Conservation (phyloP, 2,113 vertebrate genomes). For the Ictidomys tridecemlineatus region DNA sequence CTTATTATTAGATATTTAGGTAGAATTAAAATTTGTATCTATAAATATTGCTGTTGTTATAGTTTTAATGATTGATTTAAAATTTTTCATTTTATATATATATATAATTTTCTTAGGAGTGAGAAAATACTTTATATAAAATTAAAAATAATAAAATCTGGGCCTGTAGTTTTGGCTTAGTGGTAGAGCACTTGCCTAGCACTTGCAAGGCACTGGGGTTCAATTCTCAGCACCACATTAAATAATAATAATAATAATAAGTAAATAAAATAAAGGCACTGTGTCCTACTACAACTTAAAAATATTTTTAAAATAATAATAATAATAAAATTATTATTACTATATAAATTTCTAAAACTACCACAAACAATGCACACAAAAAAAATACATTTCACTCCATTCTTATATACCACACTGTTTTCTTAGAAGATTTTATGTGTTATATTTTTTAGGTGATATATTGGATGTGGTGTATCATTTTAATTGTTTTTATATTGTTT, state of each 20-base stretch:
- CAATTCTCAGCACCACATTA: too few species aligned
- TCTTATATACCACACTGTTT: neutral
- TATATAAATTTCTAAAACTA: neutral
- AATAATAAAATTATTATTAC: neutral
- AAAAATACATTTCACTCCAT: neutral
- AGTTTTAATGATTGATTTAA: slow-evolving; percentile 34
- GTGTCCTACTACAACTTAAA: too few species aligned
- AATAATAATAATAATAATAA: too few species aligned
- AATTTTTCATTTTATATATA: neutral
- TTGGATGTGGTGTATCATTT: neutral
- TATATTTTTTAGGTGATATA: neutral
- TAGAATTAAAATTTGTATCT: neutral
- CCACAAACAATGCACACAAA: neutral
- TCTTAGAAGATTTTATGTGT: neutral
- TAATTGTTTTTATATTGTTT: slow-evolving; percentile 28
- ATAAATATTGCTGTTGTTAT: slow-evolving; percentile 15
- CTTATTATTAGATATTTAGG: neutral
- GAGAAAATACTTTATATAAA: slow-evolving; percentile 1
- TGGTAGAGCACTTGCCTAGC: too few species aligned
- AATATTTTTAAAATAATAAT: neutral
- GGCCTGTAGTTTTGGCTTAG: too few species aligned
- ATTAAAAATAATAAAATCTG: neutral
- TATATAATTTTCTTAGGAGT: slow-evolving; percentile 5
- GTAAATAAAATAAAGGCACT: too few species aligned
- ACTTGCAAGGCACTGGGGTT: too few species aligned